A percentile compares a stretch with the other conserved stretches of the same genome.
phyloP scores from a whole-genome alignment of 35 echinoderm and acorn worm species.

The Apostichopus japonicus region DNA sequence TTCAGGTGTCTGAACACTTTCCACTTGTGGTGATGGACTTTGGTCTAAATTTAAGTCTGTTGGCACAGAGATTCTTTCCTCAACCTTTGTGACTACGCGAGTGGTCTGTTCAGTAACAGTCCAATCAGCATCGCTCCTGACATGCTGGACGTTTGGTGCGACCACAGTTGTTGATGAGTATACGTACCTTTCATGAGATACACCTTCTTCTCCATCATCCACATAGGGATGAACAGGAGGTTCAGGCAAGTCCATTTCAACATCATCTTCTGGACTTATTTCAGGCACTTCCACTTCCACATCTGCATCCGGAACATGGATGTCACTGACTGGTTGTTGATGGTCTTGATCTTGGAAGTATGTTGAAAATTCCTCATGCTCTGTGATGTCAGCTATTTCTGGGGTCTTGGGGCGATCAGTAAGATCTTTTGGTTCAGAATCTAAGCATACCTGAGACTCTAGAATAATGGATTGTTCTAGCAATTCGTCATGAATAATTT shows the following conservation, averaged over 20 bases:
- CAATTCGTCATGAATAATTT: slow-evolving; percentile 47
- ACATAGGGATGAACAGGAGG: slow-evolving; percentile 31
- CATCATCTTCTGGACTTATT: slow-evolving; percentile 62
- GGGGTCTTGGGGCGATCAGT: slow-evolving; percentile 69
- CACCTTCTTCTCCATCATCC: neutral
- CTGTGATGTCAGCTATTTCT: slow-evolving; percentile 91
- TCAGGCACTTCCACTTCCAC: slow-evolving; percentile 35
- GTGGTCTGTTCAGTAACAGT: slow-evolving; percentile 1
- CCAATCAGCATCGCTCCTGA: slow-evolving; percentile 34
- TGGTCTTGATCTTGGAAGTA: slow-evolving; percentile 58
- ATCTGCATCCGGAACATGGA: slow-evolving; percentile 33
- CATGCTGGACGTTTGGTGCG: slow-evolving; percentile 7
- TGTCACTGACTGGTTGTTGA: slow-evolving; percentile 38
- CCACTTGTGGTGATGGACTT: slow-evolving; percentile 3
- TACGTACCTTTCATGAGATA: neutral
- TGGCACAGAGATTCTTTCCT: neutral
- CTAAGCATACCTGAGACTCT: slow-evolving; percentile 48
- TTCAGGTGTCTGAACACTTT: slow-evolving; percentile 80
- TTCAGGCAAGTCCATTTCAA: slow-evolving; percentile 57
- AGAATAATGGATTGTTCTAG: slow-evolving; percentile 68
- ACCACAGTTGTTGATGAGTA: slow-evolving; percentile 29
- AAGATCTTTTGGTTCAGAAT: slow-evolving; percentile 53
- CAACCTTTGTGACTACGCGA: neutral
- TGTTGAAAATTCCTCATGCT: slow-evolving; percentile 56
- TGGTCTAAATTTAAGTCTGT: slow-evolving; percentile 39